Conservation (phyloP, 2,888 invertebrate genomes). For the Blera fallax region DNA sequence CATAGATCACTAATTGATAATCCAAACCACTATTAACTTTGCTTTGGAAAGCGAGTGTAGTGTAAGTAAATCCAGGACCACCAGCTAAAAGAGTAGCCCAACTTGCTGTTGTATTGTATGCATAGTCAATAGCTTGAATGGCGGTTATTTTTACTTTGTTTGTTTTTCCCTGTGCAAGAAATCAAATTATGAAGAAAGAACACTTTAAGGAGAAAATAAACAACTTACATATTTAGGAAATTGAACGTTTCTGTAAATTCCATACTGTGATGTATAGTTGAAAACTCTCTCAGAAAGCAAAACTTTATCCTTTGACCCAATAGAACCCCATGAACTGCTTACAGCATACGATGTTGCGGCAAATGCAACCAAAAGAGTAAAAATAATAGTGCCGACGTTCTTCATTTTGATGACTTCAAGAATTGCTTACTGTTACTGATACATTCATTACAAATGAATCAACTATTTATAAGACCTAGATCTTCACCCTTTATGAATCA, state of each 20-base stretch:
- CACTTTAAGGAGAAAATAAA: neutral
- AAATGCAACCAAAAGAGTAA: constrained; percentile 15
- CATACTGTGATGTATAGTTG: constrained; percentile 27
- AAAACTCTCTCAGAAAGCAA: constrained; percentile 33
- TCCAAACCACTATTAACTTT: constrained; percentile 25
- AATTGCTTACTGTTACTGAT: neutral
- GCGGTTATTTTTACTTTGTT: constrained; percentile 44
- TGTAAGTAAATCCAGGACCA: constrained; percentile 41
- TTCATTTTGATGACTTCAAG: constrained; percentile 1
- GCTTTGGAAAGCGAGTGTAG: constrained; percentile 25
- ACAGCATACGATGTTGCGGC: constrained; percentile 21
- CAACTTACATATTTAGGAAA: constrained; percentile 49
- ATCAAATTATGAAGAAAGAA: neutral
- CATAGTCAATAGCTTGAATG: constrained; percentile 25
- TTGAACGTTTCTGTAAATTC: constrained; percentile 19
- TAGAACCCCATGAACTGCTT: constrained; percentile 33
- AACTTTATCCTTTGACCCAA: constrained; percentile 28
- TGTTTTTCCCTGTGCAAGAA: constrained; percentile 27
- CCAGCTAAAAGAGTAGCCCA: constrained; percentile 24
- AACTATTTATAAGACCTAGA: constrained; percentile 12
- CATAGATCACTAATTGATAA: constrained; percentile 37
- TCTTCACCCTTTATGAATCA: neutral
- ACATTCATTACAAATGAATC: neutral
- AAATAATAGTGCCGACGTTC: constrained; percentile 13
- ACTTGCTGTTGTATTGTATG: constrained; percentile 16